Evolutionary conservation across 1,140 invertebrate species (phyloP), one percentile per base, ranked within the genome.

Genomic region (Zaprionus africanus): DNA sequence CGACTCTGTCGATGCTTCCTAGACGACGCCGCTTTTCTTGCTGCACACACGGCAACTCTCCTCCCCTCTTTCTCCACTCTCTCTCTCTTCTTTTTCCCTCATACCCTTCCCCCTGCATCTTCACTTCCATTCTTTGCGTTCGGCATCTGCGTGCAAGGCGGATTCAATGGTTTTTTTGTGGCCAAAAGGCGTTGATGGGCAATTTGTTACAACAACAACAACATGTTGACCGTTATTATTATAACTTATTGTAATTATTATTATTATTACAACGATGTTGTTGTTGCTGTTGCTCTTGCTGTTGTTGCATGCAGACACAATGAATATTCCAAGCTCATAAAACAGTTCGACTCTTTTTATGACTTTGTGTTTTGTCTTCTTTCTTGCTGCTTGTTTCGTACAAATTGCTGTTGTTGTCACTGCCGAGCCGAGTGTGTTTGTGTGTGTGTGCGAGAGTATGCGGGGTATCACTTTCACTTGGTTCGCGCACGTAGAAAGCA

Each of bases 401-500:
- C 81, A 81, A 90, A 84, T 76, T 79, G 81, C 68, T 81, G 71
- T 69, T 36, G 75, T 78, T 90, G 81, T 85, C 70, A 74, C 74
- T 77, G 70, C 15, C 73, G 78, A 56, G 72, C 51, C 56, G 62
- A 34, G 46, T 70, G 65, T 83, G 17, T 87, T 36, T 67, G 51
- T 61, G 58, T 73, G 38, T 46, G 59, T 63, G 26, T 76, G 56
- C 71, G 19, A 61, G 17, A 57, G 57, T 73, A 57, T 77, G 67
- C 51, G 76, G 71, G 74, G 61, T 88, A 88, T 88, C 84, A 88
- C 84, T 88, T 88, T 88, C 84, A 88, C 84, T 88, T 13, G 46
- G 81, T 76, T 81, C 68, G 84, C 81, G 84, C 85, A 82, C 78
- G 76, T 90, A 88, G 84, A 88, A 88, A 88, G 84, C 84, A 87